A percentile compares a stretch with the other conserved stretches of the same genome.
Evolutionary conservation across 64 coral and sea anemone genomes (phyloP).

Genomic region (Cladopsammia gracilis): DNA sequence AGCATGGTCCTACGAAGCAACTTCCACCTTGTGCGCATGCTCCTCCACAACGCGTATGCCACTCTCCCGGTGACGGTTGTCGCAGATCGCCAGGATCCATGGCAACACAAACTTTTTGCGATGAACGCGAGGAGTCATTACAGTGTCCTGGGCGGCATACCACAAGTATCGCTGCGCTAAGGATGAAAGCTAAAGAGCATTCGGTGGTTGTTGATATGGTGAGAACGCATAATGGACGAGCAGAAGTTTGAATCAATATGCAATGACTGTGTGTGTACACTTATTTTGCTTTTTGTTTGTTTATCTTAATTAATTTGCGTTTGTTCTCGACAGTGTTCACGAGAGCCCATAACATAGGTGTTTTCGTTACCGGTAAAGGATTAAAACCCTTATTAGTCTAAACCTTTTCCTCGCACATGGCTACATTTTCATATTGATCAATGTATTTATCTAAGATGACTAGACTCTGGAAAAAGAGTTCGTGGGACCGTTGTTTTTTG

Average conservation of each 20-base stretch:
- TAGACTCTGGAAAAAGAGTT: too few relatives aligned
- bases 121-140: conserved; percentile 56
- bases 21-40: conserved; percentile 28
- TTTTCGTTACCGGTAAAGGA: too few relatives aligned
- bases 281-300: background rate
- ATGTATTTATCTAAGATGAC: too few relatives aligned
- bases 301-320: background rate
- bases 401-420: too few relatives aligned
- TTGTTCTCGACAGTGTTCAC: background rate
- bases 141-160: conserved; percentile 79
- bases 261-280: background rate
- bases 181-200: conserved; percentile 99
- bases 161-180: conserved; percentile 89
- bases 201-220: conserved; percentile 98
- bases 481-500: too few relatives aligned
- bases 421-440: too few relatives aligned
- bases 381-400: too few relatives aligned
- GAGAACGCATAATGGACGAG: conserved; percentile 70
- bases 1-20: conserved; percentile 25
- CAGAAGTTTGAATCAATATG: conserved; percentile 40
- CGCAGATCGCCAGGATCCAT: conserved; percentile 63
- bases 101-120: conserved; percentile 52
- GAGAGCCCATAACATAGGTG: too few relatives aligned
- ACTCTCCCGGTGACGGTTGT: conserved; percentile 48
- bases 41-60: conserved; percentile 50